Conservation (phyloP, 2,797 vertebrate species). For the Pseudocheirus occidentalis region DNA sequence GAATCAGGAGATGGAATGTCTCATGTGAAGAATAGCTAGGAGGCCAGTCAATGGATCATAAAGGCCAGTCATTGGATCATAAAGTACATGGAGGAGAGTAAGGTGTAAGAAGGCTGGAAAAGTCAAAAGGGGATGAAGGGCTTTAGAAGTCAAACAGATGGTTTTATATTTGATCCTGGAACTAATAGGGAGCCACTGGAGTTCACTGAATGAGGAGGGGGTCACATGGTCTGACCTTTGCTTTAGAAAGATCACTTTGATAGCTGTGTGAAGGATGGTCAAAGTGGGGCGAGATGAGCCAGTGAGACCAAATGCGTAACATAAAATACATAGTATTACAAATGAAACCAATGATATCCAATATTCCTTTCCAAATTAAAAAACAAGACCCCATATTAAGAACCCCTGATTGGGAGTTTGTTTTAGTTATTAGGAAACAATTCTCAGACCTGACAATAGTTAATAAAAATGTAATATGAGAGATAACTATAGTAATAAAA, state of each 20-base stretch:
- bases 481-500: slow-evolving; percentile 5
- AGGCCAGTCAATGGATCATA: neutral
- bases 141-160: neutral
- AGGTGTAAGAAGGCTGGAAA: neutral
- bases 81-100: neutral
- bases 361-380: neutral
- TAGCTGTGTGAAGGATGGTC: neutral
- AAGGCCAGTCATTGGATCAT: neutral
- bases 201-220: neutral
- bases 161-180: neutral
- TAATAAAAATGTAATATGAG: neutral
- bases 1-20: neutral
- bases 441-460: neutral
- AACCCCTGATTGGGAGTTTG: neutral
- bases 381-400: neutral
- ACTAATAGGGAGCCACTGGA: neutral
- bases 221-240: neutral
- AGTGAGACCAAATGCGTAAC: neutral
- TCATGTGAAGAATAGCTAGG: neutral
- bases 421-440: neutral
- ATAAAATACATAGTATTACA: neutral
- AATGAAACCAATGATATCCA: neutral
- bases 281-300: neutral
- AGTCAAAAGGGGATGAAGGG: neutral
- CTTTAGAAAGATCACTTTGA: neutral